These are phyloP conservation scores for Acleris laterana DNA, from an alignment of 2,888 invertebrate genomes.

Conservation along the genomic window DNA sequence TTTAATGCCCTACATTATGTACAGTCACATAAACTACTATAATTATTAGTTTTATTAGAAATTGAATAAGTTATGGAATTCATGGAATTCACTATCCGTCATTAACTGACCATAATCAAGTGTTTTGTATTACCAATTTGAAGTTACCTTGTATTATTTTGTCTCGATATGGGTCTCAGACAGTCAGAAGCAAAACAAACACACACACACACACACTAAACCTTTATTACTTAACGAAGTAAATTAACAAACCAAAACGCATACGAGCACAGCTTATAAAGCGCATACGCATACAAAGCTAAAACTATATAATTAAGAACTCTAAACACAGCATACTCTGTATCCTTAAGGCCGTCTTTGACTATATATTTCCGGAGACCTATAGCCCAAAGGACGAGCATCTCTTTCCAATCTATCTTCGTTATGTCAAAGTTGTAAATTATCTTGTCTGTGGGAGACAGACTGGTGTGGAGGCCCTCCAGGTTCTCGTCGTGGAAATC, in stretches of 20 bases:
- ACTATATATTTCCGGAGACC: constrained; percentile 38
- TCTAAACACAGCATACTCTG: constrained; percentile 28
- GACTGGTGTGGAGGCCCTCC: constrained; percentile 3
- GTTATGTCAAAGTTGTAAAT: constrained; percentile 37
- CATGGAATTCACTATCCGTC: no score
- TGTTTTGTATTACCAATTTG: no score
- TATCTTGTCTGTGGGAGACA: constrained; percentile 27
- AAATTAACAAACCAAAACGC: constrained; percentile 15
- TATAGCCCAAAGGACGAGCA: constrained; percentile 31
- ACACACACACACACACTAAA: not conserved
- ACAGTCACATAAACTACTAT: no score
- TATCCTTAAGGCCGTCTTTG: constrained; percentile 35
- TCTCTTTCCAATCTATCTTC: constrained; percentile 24
- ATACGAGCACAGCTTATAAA: constrained; percentile 20
- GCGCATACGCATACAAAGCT: constrained; percentile 22
- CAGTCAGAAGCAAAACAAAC: no score
- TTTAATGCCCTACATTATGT: no score
- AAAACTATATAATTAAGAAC: constrained; percentile 25
- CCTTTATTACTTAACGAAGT: constrained; percentile 4
- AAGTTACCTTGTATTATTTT: no score
- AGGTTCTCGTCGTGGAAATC: constrained; percentile 34
- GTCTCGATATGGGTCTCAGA: no score
- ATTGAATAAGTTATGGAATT: no score
- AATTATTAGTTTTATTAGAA: no score
- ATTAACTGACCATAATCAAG: no score